Conservation (phyloP, 2,113 vertebrate species). For the Epinephelus fuscoguttatus region DNA sequence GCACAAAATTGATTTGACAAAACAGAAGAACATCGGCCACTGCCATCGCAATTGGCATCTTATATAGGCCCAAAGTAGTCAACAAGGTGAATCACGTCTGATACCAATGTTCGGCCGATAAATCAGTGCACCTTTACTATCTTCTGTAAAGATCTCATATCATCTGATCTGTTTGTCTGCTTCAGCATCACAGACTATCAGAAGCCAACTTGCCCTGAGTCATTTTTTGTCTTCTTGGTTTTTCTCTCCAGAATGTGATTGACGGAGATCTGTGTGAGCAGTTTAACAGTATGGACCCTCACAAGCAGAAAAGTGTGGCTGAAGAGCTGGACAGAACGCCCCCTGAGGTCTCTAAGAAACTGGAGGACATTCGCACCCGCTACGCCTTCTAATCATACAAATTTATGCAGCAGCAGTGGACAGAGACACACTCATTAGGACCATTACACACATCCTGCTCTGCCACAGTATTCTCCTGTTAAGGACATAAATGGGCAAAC, state of each 20-base stretch:
- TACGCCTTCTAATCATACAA: constrained; percentile 91
- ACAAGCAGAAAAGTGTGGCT: constrained; percentile 97
- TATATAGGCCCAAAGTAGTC: too few species aligned
- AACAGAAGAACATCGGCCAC: too few species aligned
- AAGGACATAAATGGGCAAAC: neutral
- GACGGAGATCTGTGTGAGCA: constrained; percentile 99
- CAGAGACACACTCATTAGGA: neutral
- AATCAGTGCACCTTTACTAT: too few species aligned
- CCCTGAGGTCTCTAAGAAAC: constrained; percentile 97
- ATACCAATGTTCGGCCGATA: too few species aligned
- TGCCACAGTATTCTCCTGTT: neutral
- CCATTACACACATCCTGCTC: neutral
- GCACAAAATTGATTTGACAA: too few species aligned
- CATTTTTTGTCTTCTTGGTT: neutral
- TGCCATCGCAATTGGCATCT: too few species aligned
- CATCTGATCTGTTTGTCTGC: neutral
- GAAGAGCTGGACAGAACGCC: constrained; percentile 97
- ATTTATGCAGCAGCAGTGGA: neutral
- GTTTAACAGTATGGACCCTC: constrained; percentile 99
- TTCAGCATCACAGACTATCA: neutral
- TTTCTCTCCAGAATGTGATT: constrained; percentile 92
- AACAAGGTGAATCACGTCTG: too few species aligned
- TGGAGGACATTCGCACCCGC: constrained; percentile 97
- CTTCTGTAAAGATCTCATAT: neutral
- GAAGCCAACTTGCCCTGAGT: neutral